Conservation (phyloP, 2,113 vertebrate genomes). For the Neolamprologus longior region DNA sequence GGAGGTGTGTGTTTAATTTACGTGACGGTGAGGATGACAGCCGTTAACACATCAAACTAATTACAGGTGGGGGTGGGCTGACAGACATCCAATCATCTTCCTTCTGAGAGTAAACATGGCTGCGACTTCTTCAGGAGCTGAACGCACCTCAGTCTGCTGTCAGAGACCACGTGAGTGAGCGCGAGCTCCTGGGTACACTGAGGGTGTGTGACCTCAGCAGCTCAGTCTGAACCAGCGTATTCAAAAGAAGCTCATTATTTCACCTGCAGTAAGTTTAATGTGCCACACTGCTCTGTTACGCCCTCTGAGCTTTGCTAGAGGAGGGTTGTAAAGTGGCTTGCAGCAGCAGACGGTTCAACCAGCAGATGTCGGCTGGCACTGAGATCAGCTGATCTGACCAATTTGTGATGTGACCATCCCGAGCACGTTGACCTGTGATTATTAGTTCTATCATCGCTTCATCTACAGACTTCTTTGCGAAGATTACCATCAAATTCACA, state of each 20-base stretch:
- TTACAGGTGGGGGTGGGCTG: constrained; percentile 10
- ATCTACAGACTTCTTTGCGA: not conserved
- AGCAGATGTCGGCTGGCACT: not conserved
- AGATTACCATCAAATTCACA: not conserved
- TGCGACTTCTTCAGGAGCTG: not conserved
- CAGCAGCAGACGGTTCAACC: not conserved
- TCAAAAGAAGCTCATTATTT: not conserved
- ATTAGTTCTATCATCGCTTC: not conserved
- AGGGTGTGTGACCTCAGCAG: not conserved
- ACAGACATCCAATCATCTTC: not conserved
- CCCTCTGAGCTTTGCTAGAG: not conserved
- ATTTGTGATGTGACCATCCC: not conserved
- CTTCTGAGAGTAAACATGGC: not conserved
- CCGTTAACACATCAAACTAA: constrained; percentile 21
- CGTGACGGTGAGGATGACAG: not conserved
- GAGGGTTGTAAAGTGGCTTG: not conserved
- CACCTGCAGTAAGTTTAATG: not conserved
- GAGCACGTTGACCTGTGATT: not conserved
- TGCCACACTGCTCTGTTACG: not conserved
- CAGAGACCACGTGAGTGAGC: not conserved
- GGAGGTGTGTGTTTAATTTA: constrained; percentile 3
- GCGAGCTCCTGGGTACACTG: not conserved
- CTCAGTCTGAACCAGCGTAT: not conserved
- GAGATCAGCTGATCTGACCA: not conserved
- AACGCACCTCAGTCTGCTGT: not conserved